A percentile compares a stretch with the other conserved stretches of the same genome.
Evolutionary conservation across 2,888 invertebrate genomes (phyloP).

Genomic region (Drosophila limbata): DNA sequence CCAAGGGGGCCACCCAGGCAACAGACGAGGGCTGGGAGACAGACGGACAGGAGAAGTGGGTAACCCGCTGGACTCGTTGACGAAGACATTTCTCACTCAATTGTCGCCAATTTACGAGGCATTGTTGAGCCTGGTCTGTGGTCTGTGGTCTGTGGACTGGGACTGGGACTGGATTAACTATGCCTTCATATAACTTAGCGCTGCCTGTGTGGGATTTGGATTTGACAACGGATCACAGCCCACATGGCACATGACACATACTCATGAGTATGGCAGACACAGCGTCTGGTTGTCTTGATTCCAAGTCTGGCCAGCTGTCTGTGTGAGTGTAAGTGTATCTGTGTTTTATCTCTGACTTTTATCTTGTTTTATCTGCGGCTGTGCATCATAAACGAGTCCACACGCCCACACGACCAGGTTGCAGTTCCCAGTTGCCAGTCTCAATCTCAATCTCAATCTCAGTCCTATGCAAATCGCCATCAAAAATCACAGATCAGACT

Average conservation of each 20-base stretch:
- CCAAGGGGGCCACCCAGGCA: constrained; percentile 24
- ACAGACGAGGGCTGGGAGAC: not conserved
- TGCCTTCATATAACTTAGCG: constrained; percentile 58
- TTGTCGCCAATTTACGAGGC: constrained; percentile 75
- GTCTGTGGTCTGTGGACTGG: constrained; percentile 10
- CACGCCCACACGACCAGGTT: constrained; percentile 36
- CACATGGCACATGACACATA: constrained; percentile 41
- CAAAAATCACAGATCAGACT: constrained; percentile 32
- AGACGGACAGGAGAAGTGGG: not conserved
- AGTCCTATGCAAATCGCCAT: constrained; percentile 54
- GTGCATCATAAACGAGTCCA: constrained; percentile 75
- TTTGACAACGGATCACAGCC: constrained; percentile 68
- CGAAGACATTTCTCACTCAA: constrained; percentile 68
- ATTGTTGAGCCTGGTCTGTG: constrained; percentile 49
- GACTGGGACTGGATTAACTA: constrained; percentile 20
- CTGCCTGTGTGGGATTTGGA: constrained; percentile 65
- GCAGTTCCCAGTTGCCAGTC: not conserved
- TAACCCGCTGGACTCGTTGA: constrained; percentile 22
- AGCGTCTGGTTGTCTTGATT: constrained; percentile 35
- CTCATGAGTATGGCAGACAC: constrained; percentile 40
- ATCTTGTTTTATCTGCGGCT: constrained; percentile 69
- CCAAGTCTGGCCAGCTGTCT: constrained; percentile 24
- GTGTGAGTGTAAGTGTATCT: constrained; percentile 16
- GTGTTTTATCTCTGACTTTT: constrained; percentile 60
- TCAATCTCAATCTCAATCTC: constrained; percentile 13